Conservation (phyloP, 2,888 invertebrate genomes). For the Cryptocheilus praepositus region DNA sequence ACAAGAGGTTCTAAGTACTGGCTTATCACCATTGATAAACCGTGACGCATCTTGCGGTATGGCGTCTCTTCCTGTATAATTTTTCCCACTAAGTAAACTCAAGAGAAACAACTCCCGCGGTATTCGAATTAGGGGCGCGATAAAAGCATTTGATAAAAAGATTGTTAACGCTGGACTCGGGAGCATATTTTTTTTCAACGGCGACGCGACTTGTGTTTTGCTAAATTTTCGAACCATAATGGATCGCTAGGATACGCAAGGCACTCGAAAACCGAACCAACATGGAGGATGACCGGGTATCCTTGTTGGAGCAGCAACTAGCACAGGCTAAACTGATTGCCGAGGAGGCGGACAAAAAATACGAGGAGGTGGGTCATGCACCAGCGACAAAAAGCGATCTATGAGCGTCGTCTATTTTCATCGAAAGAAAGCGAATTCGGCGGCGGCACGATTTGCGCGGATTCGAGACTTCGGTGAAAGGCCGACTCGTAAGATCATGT, state of each 20-base stretch:
- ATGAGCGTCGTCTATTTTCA: no score
- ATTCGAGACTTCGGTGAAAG: not conserved
- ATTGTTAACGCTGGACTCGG: no score
- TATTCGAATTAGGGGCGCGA: no score
- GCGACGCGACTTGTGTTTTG: constrained; percentile 30
- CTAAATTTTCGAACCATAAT: constrained; percentile 21
- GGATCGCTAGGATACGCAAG: constrained; percentile 90
- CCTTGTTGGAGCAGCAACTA: constrained; percentile 97
- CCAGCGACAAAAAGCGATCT: constrained; percentile 40
- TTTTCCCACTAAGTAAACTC: not conserved
- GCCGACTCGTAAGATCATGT: not conserved
- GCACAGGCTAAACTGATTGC: constrained; percentile 99
- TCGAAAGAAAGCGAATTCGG: no score
- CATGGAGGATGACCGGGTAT: constrained; percentile 99
- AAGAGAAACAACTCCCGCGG: no score
- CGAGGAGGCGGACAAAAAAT: constrained; percentile 99
- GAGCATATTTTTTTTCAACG: constrained; percentile 54
- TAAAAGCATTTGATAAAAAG: no score
- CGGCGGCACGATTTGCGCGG: not conserved
- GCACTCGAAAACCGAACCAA: constrained; percentile 98
- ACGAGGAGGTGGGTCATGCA: constrained; percentile 92
- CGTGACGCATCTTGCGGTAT: constrained; percentile 23
- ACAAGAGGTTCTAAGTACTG: not conserved
- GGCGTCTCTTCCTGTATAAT: constrained; percentile 8
- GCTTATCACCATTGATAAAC: constrained; percentile 41